These are phyloP conservation scores for Apotomis betuletana DNA, from an alignment of 2,888 invertebrate species.

Conservation along the genomic window DNA sequence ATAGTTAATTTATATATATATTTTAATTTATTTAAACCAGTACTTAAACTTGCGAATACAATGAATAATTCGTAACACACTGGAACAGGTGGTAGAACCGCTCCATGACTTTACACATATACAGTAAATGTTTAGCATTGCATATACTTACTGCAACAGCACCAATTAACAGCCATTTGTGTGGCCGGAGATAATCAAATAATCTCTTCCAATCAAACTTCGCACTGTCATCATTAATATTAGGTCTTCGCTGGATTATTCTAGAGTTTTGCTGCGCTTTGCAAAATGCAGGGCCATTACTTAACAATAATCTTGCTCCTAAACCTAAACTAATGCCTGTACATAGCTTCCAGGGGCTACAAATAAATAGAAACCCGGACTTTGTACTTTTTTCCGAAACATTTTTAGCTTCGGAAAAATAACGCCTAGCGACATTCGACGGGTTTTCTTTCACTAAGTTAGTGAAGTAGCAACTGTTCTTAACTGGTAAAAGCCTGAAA, in stretches of 20 bases:
- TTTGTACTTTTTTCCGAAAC: conserved; percentile 61
- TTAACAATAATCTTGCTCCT: conserved; percentile 62
- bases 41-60: no score
- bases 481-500: conserved; percentile 68
- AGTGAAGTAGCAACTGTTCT: conserved; percentile 59
- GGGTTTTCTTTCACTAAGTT: conserved; percentile 68
- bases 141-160: conserved; percentile 90
- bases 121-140: neutral
- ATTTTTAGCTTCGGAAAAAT: conserved; percentile 62
- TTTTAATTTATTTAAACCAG: no score
- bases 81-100: no score
- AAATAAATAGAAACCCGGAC: conserved; percentile 58
- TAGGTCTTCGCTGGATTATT: conserved; percentile 82
- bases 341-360: conserved; percentile 77
- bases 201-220: conserved; percentile 92
- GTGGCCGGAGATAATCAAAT: conserved; percentile 88
- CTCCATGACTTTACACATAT: no score
- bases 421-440: conserved; percentile 60
- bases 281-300: conserved; percentile 85
- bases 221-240: conserved; percentile 76
- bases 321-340: conserved; percentile 76
- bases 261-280: conserved; percentile 82
- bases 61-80: no score
- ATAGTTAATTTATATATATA: no score
- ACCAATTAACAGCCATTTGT: conserved; percentile 89